Evolutionary conservation across 1,140 invertebrate species (phyloP).

Genomic region (Caenorhabditis remanei): DNA sequence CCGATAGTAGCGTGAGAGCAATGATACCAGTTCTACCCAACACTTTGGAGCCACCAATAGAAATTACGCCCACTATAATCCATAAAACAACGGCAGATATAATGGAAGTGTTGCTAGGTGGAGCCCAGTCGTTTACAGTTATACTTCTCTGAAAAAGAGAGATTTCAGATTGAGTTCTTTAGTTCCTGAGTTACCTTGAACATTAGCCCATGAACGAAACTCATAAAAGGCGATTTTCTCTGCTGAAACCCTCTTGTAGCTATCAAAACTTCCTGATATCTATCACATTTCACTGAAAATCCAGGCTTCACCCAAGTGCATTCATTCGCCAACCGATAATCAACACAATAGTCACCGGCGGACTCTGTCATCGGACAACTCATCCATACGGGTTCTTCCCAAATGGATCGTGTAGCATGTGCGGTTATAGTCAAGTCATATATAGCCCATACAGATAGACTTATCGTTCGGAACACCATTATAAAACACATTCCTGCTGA

Average conservation of each 20-base stretch:
- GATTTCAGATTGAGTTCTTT: neutral
- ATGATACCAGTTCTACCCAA: conserved; percentile 23
- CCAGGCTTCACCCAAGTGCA: conserved; percentile 7
- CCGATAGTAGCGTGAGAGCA: neutral
- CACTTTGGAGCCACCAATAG: conserved; percentile 34
- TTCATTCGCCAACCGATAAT: neutral
- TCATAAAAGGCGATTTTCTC: conserved; percentile 29
- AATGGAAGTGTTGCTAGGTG: neutral
- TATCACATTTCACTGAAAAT: neutral
- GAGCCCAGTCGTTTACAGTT: neutral
- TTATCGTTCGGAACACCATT: conserved; percentile 21
- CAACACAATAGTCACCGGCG: neutral
- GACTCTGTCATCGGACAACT: neutral
- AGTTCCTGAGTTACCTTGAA: neutral
- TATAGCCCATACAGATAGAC: conserved; percentile 12
- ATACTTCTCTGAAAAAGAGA: neutral
- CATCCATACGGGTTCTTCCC: neutral
- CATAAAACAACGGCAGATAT: neutral
- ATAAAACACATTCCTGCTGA: conserved; percentile 46
- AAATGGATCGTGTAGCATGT: conserved; percentile 1
- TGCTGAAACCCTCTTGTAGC: conserved; percentile 22
- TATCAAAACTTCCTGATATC: conserved; percentile 5
- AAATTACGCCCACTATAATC: conserved; percentile 2
- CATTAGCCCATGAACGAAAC: conserved; percentile 36
- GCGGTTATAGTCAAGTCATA: conserved; percentile 1